Base-by-base conservation (phyloP, 2,797 vertebrate genomes). In the Carduelis carduelis region DNA sequence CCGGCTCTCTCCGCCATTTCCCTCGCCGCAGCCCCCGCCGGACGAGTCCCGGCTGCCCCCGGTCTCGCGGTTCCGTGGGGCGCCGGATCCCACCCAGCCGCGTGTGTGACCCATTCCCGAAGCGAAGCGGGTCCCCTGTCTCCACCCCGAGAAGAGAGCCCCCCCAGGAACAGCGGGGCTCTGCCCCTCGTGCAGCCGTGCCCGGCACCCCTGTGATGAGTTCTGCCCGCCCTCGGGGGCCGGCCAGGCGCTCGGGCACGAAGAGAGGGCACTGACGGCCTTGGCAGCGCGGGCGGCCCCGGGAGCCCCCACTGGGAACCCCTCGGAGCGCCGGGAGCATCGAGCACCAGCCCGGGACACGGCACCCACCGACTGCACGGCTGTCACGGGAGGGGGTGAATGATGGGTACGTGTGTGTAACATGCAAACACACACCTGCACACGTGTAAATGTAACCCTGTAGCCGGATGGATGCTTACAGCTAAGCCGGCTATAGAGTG, bases 401-500 rank as follows among this genome's bases (percentile, higher is more conserved):
- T 6, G 23, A 8, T 55, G 56, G 23, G 26, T 34, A 1, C 14
- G 13, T 4, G 14, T 27, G 43, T 23, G 46, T 4, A 27, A 39
- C 55, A 2, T 2, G 30, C 30, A 4, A 18, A 24, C 28, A 5
- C 56, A 34, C 61, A 57, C 28, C 64, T 37, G 61, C 3, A 9
- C 28, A 4, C 37, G 6, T 12, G 64, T 44, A 9, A 26, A 13
- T n/a, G 71, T 7, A 43, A 24, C 27, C 8, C 71, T 34, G 50
- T 11, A 26, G 37, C 44, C 56, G 2, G 9, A 9, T 8, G 78
- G 82, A 41, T n/a, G 11, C 34, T 8, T 12, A 3, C 19, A 21
- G 43, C 84, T 12, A 4, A 20, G 6, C 43, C 5, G 24, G 15
- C 39, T 74, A 0, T 5, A 6, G 8, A 2, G 1, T 30, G 11